Base-by-base conservation (phyloP, 1,140 invertebrate species). In the Scaptomyza montana region DNA sequence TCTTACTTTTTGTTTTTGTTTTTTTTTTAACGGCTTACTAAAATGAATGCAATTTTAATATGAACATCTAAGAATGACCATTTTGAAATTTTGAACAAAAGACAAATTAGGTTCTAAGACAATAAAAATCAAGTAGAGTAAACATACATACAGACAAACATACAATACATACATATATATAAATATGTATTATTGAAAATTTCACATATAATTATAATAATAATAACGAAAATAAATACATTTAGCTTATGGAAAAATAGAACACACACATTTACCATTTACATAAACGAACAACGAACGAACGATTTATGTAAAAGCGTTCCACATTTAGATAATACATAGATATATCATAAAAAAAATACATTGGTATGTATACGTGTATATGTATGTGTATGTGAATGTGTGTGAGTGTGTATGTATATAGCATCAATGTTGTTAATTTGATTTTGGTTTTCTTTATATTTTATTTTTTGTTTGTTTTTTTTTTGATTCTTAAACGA, bases 301-400 rank as follows among this genome's bases (percentile, higher is more conserved):
- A 89, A 89, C 84, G 78, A 89, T 90, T 91, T 90, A 91, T 90
- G 89, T 91, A 90, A 90, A 90, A 91, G 89, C 89, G 89, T 90
- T 91, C 89, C 89, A 91, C 89, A 91, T 91, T 91, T 91, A 91
- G 84, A 89, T 89, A 89, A 80, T 82, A 89, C 80, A 89, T 89
- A 89, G 60, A 75, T 89, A 89, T 84, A 89, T 89, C 67, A 47
- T 71, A 82, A 78, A 77, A 77, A 74, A 66, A 77, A 77, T 82
- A 70, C 77, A 75, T 71, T 71, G 63, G 46, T 77, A 49, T 70
- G 21, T 67, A 21, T 47, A 63, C 61, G 51, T 53, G 64, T 61
- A 49, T 67, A 21, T 33, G 56, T 53, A 39, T 74, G 49, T 73
- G 19, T 59, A 16, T 47, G 72, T 54, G 30, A 33, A 39, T 74